Base-by-base conservation (phyloP, 2,113 vertebrate genomes). In the Spilogale gracilis region DNA sequence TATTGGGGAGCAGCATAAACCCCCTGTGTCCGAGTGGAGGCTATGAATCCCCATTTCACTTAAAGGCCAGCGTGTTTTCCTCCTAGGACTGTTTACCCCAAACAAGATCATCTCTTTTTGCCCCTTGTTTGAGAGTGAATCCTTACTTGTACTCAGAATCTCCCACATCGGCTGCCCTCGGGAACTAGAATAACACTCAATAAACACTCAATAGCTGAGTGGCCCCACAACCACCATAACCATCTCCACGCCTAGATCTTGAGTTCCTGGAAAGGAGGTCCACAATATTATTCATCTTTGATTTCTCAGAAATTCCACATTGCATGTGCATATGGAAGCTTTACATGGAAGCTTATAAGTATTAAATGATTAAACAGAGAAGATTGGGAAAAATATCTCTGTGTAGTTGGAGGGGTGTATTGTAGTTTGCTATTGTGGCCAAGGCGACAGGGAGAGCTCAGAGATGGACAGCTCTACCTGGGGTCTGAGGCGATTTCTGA, bases 121-220 rank as follows among this genome's bases (percentile, higher is more conserved):
- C 54, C 5, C 56, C 88, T 61, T 69, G 17, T 73, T 82, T n/a
- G 45, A 60, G 48, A 83, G 45, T 43, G 74, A 54, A 54, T 30
- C 25, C 48, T 14, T n/a, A 58, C 48, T 14, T 80, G 50, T 20
- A 11, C 38, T 90, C 16, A 25, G 32, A 32, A 45, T 20, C 30
- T 48, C 32, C 4, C 1, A 32, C 48, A 20, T 3, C 7, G 63
- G 30, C 30, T 32, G 13, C 30, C 13, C 0, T 8, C n/a, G 18
- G 23, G 21, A 12, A 60, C 30, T 58, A 23, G 30, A 52, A 67
- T n/a, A 25, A 8, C 30, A 52, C 23, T 14, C 13, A n/a, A n/a
- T n/a, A n/a, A 25, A 8, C 30, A 52, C 23, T 14, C 48, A 12
- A n/a, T 0, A 45, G 71, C 32, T 32, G 32, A 73, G 18, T 73